Percentiles rank a stretch among this genome's conserved stretches.
Evolutionary conservation across 2,888 invertebrate species (phyloP).

Genomic region (Protodeltote pygarga): DNA sequence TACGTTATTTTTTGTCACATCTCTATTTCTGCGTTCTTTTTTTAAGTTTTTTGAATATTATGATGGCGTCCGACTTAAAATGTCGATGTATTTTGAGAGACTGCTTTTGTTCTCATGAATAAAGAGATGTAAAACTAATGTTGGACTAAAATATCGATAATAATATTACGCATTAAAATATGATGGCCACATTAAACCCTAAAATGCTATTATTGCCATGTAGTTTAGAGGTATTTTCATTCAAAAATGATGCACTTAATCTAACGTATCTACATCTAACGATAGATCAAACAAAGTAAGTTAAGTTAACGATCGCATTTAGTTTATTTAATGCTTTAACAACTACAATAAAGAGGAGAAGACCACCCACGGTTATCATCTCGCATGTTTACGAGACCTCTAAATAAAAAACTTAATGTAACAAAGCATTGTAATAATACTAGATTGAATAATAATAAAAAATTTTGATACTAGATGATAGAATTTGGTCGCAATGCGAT

Average conservation of each 20-base stretch:
- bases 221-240: slow-evolving; percentile 1
- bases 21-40: slow-evolving; percentile 49
- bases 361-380: slow-evolving; percentile 34
- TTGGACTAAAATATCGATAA: slow-evolving; percentile 11
- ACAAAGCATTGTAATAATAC: slow-evolving; percentile 5
- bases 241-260: not conserved
- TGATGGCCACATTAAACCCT: not conserved
- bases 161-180: not conserved
- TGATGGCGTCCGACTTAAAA: slow-evolving; percentile 19
- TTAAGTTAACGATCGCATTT: slow-evolving; percentile 12
- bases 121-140: too few species aligned
- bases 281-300: slow-evolving; percentile 32
- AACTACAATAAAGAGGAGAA: slow-evolving; percentile 22
- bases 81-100: slow-evolving; percentile 20
- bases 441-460: slow-evolving; percentile 10
- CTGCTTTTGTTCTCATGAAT: too few species aligned
- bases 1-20: slow-evolving; percentile 68
- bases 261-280: not conserved
- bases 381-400: slow-evolving; percentile 22
- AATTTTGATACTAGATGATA: too few species aligned
- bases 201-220: not conserved
- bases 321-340: slow-evolving; percentile 15
- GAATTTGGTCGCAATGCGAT: too few species aligned
- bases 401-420: slow-evolving; percentile 13
- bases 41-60: slow-evolving; percentile 35